A percentile compares a stretch with the other conserved stretches of the same genome.
Evolutionary conservation across 2,113 vertebrate species (phyloP).

Genomic region (Ceratotherium simum): DNA sequence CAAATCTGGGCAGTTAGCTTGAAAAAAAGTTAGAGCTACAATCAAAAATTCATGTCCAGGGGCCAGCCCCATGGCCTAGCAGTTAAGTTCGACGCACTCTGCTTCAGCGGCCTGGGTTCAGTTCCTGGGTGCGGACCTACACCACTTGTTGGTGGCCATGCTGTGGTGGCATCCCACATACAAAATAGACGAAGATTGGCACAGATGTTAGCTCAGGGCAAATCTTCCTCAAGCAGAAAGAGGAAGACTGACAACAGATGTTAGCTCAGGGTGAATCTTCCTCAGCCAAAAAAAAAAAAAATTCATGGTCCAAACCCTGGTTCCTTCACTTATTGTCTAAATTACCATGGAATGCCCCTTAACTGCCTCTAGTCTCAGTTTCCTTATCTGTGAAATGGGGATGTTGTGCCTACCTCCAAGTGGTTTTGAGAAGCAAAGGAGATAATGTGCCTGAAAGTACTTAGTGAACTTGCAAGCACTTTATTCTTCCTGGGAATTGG

Average conservation of each 20-base stretch:
- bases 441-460: background rate
- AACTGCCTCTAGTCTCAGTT: background rate
- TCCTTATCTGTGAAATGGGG: background rate
- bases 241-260: too few relatives aligned
- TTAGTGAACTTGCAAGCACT: background rate
- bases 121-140: too few relatives aligned
- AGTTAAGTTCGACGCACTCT: too few relatives aligned
- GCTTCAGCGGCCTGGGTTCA: too few relatives aligned
- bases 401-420: background rate
- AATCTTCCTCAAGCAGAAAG: too few relatives aligned
- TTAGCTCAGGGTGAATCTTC: too few relatives aligned
- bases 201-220: too few relatives aligned
- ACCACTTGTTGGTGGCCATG: too few relatives aligned
- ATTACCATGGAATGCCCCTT: background rate
- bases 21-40: background rate
- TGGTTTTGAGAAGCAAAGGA: constrained; percentile 9
- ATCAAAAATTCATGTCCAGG: background rate
- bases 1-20: background rate
- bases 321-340: background rate
- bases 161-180: too few relatives aligned
- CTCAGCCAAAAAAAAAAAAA: background rate
- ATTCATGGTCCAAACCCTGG: background rate
- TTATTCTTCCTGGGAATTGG: constrained; percentile 22
- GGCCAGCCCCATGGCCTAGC: too few relatives aligned
- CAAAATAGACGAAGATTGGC: too few relatives aligned